Conservation (phyloP, 2,888 invertebrate species). For the Agonopterix subpropinquella region DNA sequence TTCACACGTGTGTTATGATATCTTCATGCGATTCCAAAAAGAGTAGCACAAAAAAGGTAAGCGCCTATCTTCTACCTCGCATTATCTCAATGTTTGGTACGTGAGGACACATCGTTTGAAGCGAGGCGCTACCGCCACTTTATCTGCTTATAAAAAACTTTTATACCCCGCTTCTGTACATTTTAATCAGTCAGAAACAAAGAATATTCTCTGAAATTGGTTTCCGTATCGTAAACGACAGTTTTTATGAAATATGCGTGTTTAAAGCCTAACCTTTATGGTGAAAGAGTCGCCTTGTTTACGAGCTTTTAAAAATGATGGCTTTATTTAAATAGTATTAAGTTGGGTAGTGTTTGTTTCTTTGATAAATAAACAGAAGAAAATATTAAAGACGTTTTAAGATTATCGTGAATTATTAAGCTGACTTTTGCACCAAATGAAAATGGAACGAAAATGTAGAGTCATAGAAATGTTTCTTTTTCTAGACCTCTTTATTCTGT, state of each 20-base stretch:
- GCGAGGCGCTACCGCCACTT: slow-evolving; percentile 47
- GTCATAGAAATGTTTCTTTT: no score
- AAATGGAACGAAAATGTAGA: no score
- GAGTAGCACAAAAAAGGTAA: slow-evolving; percentile 52
- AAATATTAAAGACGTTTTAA: background rate
- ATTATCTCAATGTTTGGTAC: slow-evolving; percentile 61
- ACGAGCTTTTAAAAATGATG: slow-evolving; percentile 21
- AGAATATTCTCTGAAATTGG: slow-evolving; percentile 58
- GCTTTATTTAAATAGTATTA: background rate
- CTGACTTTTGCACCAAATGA: no score
- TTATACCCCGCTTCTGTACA: slow-evolving; percentile 64
- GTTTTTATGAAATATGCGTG: slow-evolving; percentile 42
- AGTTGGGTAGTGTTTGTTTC: background rate
- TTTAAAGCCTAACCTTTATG: slow-evolving; percentile 26
- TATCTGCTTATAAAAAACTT: slow-evolving; percentile 55
- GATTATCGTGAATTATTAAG: background rate
- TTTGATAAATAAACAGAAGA: background rate
- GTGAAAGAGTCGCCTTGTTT: slow-evolving; percentile 18
- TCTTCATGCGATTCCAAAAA: slow-evolving; percentile 56
- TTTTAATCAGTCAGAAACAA: slow-evolving; percentile 64
- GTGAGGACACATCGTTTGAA: slow-evolving; percentile 60
- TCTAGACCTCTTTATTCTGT: no score
- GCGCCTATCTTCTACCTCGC: slow-evolving; percentile 52
- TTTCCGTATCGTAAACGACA: slow-evolving; percentile 55
- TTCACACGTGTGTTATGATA: slow-evolving; percentile 50